Conservation (phyloP, 2,797 vertebrate genomes). For the Mus caroli region DNA sequence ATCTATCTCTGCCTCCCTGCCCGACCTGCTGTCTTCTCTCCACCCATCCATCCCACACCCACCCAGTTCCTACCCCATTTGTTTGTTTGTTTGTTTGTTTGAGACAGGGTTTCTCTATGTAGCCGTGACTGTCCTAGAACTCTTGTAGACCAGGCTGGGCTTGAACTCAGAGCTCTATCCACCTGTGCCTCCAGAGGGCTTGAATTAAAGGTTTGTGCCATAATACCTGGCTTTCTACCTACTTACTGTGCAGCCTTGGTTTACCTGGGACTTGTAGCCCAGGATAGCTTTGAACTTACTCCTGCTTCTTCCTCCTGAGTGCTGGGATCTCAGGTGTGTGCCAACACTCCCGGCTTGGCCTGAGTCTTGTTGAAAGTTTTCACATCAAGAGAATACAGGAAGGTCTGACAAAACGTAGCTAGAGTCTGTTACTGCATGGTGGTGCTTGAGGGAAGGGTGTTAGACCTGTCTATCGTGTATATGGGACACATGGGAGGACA, state of each 20-base stretch:
- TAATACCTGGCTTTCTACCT: neutral
- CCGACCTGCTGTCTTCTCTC: neutral
- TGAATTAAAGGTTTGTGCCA: neutral
- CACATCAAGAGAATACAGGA: neutral
- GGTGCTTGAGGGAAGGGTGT: neutral
- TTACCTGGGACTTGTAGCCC: neutral
- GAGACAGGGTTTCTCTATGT: neutral
- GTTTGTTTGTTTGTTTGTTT: neutral
- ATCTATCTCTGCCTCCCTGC: neutral
- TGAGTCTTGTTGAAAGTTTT: neutral
- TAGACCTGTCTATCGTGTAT: neutral
- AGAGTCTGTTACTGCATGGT: neutral
- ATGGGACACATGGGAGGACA: neutral
- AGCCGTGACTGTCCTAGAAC: neutral
- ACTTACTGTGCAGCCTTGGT: neutral
- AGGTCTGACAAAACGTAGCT: neutral
- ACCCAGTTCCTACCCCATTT: neutral
- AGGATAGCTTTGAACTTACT: neutral
- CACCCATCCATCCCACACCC: neutral
- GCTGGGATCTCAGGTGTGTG: neutral
- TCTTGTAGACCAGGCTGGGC: neutral
- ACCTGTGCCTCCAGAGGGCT: neutral
- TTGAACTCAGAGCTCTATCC: neutral
- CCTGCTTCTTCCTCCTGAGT: neutral
- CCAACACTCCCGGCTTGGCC: neutral